Conservation (phyloP, 2,797 vertebrate species). For the Peromyscus nudipes region DNA sequence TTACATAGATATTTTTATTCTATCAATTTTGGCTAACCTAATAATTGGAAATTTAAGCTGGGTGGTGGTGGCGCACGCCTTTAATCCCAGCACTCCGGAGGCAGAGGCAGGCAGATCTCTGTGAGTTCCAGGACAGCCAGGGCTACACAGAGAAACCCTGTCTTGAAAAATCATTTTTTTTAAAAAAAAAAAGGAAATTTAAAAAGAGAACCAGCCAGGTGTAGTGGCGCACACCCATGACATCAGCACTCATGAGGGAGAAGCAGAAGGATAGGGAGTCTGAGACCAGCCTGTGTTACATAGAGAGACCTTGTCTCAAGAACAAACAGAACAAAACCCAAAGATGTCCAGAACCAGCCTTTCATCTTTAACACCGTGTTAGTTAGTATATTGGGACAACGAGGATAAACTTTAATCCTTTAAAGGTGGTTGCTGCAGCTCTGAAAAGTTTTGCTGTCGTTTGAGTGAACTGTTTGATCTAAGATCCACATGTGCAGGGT, state of each 20-base stretch:
- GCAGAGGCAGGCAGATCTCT: neutral
- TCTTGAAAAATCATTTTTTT: neutral
- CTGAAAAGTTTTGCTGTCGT: conserved; percentile 71
- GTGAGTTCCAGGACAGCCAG: neutral
- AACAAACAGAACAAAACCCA: conserved; percentile 47
- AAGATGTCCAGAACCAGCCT: conserved; percentile 73
- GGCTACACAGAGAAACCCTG: neutral
- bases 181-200: neutral
- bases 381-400: conserved; percentile 75
- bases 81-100: neutral
- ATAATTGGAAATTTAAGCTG: conserved; percentile 82
- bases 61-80: neutral
- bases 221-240: neutral
- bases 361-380: conserved; percentile 82
- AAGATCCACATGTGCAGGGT: neutral
- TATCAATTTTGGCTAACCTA: conserved; percentile 83
- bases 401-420: conserved; percentile 51
- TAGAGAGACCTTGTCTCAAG: neutral
- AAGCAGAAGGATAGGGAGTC: neutral
- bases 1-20: conserved; percentile 79
- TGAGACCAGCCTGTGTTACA: neutral
- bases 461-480: conserved; percentile 52
- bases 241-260: neutral
- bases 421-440: neutral
- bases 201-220: neutral